Base-by-base conservation (phyloP, 35 echinoderm and acorn worm genomes). In the Heliocidaris tuberculata region DNA sequence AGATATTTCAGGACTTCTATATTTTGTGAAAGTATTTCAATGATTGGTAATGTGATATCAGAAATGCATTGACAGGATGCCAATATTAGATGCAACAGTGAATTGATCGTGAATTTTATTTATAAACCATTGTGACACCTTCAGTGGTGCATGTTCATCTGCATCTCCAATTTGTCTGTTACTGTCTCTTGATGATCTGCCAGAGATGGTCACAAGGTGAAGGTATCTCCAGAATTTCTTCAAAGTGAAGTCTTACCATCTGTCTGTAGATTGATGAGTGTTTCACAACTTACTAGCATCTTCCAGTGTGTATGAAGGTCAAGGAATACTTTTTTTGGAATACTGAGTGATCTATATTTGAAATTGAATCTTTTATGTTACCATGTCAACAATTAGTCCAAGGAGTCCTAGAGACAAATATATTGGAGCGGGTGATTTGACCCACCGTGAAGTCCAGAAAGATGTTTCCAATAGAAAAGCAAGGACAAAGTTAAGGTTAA, bases 311-410 rank as follows among this genome's bases (percentile, higher is more conserved):
- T 78, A 78, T 78, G 65, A 78, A 78, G 65, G 65, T 21, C 65
- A 78, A 6, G 4, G 65, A 78, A 78, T 27, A 7, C 0, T 4
- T 78, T 78, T n/a, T 6, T n/a, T n/a, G 65, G 65, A 78, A 78
- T n/a, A 70, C 21, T 4, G 4, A 78, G 65, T 78, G 65, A 78
- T 78, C 27, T 78, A 19, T 19, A 78, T 27, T 24, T 8, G 21
- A 24, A 7, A 24, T n/a, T 78, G 27, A 78, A 89, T 35, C 21
- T 47, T 17, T 31, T 9, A 89, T 93, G 47, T n/a, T 59, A 59
- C 91, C 91, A 93, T 93, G 91, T 24, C 91, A 59, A 93, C 30
- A 5, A 93, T 93, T 12, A 93, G 91, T 93, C 91, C 91, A 49
- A 93, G 91, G 50, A 93, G 91, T 93, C 91, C 91, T 31, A 16